Conservation (phyloP, 1,140 invertebrate genomes). For the Drosophila paulistorum region DNA sequence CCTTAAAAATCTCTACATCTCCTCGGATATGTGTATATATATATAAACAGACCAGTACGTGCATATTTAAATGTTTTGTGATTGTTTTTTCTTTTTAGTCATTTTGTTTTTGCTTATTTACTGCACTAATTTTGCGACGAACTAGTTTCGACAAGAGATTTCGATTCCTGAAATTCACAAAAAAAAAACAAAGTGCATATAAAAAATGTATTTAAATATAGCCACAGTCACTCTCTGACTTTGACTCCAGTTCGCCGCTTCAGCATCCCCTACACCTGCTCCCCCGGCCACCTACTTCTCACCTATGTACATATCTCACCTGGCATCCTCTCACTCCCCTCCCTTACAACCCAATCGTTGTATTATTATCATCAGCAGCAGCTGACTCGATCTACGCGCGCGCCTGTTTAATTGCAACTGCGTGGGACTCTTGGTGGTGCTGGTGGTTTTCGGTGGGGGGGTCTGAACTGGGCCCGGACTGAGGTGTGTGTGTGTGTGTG, state of each 20-base stretch:
- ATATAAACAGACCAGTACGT: conserved; percentile 28
- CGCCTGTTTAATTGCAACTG: conserved; percentile 58
- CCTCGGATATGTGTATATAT: conserved; percentile 30
- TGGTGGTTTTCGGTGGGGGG: conserved; percentile 25
- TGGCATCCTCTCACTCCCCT: neutral
- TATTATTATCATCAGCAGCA: conserved; percentile 48
- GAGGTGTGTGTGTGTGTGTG: conserved; percentile 9
- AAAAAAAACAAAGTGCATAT: conserved; percentile 73
- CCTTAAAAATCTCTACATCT: conserved; percentile 4
- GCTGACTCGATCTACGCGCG: conserved; percentile 64
- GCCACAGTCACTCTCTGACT: conserved; percentile 19
- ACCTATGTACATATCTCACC: no score
- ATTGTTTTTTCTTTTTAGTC: conserved; percentile 26
- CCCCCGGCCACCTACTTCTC: neutral
- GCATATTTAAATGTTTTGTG: conserved; percentile 55
- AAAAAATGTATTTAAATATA: conserved; percentile 70
- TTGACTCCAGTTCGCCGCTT: conserved; percentile 25
- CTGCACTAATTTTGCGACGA: conserved; percentile 73
- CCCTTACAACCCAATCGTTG: neutral
- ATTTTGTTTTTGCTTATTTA: conserved; percentile 53
- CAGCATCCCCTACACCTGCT: neutral
- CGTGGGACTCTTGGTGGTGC: conserved; percentile 28
- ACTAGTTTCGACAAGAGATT: conserved; percentile 65
- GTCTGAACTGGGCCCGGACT: conserved; percentile 20
- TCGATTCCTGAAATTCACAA: conserved; percentile 51